phyloP scores from a whole-genome alignment of 2,888 invertebrate species.

The Metalampra italica region DNA sequence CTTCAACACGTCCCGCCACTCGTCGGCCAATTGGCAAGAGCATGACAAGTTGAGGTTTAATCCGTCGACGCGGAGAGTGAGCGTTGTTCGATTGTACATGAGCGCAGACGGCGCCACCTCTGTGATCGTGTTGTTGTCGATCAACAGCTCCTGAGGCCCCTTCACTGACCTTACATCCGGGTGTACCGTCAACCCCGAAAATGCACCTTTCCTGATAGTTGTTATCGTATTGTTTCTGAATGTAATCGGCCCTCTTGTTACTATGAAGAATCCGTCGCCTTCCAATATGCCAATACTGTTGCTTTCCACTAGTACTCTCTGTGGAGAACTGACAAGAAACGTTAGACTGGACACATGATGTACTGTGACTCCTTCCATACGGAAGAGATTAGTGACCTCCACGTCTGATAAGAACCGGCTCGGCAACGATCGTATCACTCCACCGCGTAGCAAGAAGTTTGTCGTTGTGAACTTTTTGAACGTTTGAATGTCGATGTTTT shows the following conservation, averaged over 20 bases:
- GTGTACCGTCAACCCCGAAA: slow-evolving; percentile 77
- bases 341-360: slow-evolving; percentile 82
- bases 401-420: slow-evolving; percentile 87
- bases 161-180: slow-evolving; percentile 58
- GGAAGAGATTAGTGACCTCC: slow-evolving; percentile 82
- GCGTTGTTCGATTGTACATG: slow-evolving; percentile 74
- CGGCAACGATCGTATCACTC: slow-evolving; percentile 79
- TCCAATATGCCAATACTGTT: slow-evolving; percentile 79
- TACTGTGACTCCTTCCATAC: slow-evolving; percentile 82
- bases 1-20: slow-evolving; percentile 51
- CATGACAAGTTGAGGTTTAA: slow-evolving; percentile 80
- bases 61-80: slow-evolving; percentile 77
- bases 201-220: slow-evolving; percentile 79
- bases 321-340: slow-evolving; percentile 82
- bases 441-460: slow-evolving; percentile 81
- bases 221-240: slow-evolving; percentile 82
- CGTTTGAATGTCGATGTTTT: slow-evolving; percentile 82
- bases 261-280: slow-evolving; percentile 82
- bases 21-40: slow-evolving; percentile 69
- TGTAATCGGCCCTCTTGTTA: slow-evolving; percentile 79
- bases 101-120: slow-evolving; percentile 78
- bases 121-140: slow-evolving; percentile 82
- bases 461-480: slow-evolving; percentile 88
- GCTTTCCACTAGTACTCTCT: slow-evolving; percentile 79
- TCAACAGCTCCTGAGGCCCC: slow-evolving; percentile 72